A percentile compares a stretch with the other conserved stretches of the same genome.
Conservation (phyloP, 1,140 invertebrate species). For the Nasonia giraulti region DNA sequence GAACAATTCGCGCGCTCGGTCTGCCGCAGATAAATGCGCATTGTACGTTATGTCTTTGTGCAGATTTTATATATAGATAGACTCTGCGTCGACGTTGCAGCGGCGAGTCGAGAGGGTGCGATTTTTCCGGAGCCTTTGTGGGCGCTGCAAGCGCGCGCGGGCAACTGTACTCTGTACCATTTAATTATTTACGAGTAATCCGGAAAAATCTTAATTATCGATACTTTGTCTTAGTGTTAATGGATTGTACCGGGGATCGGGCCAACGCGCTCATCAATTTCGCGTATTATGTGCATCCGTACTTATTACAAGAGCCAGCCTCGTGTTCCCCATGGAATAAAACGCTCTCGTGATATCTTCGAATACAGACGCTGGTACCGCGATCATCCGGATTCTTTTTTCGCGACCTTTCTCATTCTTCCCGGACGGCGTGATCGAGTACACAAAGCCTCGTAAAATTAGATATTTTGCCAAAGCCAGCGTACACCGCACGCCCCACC, state of each 20-base stretch:
- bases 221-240: not conserved
- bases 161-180: not conserved
- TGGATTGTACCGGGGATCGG: not conserved
- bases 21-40: not conserved
- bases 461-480: not conserved
- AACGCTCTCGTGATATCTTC: not conserved
- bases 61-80: not conserved
- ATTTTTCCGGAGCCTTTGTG: not conserved
- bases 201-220: not conserved
- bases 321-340: not conserved
- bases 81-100: not conserved
- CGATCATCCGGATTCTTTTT: too few relatives aligned
- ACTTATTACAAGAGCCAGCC: not conserved
- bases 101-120: not conserved
- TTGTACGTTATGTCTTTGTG: not conserved
- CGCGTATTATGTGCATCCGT: not conserved
- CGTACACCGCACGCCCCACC: not conserved
- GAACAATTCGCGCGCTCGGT: not conserved
- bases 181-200: not conserved
- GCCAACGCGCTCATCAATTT: not conserved
- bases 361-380: too few relatives aligned
- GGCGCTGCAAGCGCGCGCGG: not conserved
- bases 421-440: not conserved
- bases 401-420: not conserved
- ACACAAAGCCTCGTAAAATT: conserved; percentile 22